phyloP scores from a whole-genome alignment of 1,140 invertebrate species.

The Eupristina koningsbergeri region DNA sequence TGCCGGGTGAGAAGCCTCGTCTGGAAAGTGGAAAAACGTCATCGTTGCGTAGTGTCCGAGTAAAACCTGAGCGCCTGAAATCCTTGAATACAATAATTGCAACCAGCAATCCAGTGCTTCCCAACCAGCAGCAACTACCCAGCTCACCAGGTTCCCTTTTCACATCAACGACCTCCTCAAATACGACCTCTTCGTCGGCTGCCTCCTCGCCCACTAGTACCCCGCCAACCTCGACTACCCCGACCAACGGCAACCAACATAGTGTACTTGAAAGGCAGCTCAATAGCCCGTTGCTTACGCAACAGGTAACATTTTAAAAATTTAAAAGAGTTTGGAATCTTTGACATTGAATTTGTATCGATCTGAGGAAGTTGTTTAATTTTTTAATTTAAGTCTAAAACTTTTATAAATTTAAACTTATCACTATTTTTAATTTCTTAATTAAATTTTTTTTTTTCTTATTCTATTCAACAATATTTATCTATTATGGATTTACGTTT shows the following conservation, averaged over 20 bases:
- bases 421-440: too few relatives aligned
- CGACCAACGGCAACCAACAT: conserved; percentile 59
- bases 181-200: conserved; percentile 58
- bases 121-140: conserved; percentile 61
- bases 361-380: too few relatives aligned
- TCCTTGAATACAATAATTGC: conserved; percentile 70
- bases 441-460: too few relatives aligned
- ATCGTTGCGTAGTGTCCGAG: conserved; percentile 76
- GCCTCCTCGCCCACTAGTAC: conserved; percentile 63
- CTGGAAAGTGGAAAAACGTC: conserved; percentile 73
- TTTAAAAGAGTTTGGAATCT: too few relatives aligned
- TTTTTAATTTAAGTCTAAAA: too few relatives aligned
- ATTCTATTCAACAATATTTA: too few relatives aligned
- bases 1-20: conserved; percentile 72
- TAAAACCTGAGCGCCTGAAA: conserved; percentile 76
- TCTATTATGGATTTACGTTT: too few relatives aligned
- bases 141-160: conserved; percentile 51
- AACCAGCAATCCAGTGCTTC: conserved; percentile 48
- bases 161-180: conserved; percentile 55
- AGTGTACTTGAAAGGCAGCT: conserved; percentile 68
- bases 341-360: too few relatives aligned
- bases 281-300: conserved; percentile 68
- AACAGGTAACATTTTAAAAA: too few relatives aligned
- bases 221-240: conserved; percentile 65
- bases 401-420: too few relatives aligned